A percentile compares a stretch with the other conserved stretches of the same genome.
Evolutionary conservation across 1,140 invertebrate genomes (phyloP).

Genomic region (Leucophenga varia): DNA sequence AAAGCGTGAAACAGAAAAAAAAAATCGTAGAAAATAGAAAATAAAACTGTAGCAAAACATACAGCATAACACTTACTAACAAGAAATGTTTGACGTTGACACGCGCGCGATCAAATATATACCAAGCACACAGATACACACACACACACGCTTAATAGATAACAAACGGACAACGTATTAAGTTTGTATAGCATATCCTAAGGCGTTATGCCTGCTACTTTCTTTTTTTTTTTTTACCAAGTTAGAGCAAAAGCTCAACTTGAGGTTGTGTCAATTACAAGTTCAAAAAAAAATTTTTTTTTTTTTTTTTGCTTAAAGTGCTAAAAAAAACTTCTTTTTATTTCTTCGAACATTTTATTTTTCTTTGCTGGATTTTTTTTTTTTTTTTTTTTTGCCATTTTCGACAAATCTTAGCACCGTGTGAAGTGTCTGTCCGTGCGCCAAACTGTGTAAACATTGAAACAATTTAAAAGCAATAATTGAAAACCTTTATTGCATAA

Average conservation of each 20-base stretch:
- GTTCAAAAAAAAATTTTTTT: conserved; percentile 6
- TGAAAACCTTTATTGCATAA: conserved; percentile 31
- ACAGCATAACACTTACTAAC: conserved; percentile 31
- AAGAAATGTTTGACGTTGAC: conserved; percentile 33
- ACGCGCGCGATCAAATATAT: conserved; percentile 10
- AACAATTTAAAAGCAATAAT: conserved; percentile 37
- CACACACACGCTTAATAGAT: not conserved
- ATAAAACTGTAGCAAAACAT: conserved; percentile 10
- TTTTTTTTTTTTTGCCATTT: conserved; percentile 13
- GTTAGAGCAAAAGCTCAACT: too few relatives aligned
- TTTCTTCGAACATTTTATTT: conserved; percentile 12
- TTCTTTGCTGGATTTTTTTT: not conserved
- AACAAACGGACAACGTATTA: conserved; percentile 14
- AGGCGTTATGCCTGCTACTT: too few relatives aligned
- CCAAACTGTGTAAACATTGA: conserved; percentile 30
- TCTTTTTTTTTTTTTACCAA: too few relatives aligned
- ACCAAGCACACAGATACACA: conserved; percentile 1
- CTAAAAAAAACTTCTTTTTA: conserved; percentile 25
- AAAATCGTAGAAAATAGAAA: conserved; percentile 2
- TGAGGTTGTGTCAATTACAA: too few relatives aligned
- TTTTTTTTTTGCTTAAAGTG: conserved; percentile 12
- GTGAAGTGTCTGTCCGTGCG: conserved; percentile 2
- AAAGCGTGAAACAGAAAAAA: not conserved
- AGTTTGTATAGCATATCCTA: too few relatives aligned
- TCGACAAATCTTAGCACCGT: conserved; percentile 12